phyloP scores from a whole-genome alignment of 2,797 vertebrate species.

The Chaunax sp. region DNA sequence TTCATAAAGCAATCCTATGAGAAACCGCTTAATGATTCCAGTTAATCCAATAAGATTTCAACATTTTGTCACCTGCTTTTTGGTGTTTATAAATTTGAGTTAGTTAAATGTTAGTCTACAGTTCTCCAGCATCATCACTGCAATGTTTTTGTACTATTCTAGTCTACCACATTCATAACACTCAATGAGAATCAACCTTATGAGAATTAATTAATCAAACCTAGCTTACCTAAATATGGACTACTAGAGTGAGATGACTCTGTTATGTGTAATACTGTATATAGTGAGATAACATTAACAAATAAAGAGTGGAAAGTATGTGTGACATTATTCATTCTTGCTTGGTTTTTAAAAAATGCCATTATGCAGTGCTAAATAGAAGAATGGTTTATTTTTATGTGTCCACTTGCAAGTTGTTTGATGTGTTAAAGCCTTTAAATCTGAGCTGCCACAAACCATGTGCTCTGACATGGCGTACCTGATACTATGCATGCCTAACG shows the following conservation, averaged over 20 bases:
- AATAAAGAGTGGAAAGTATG: conserved; percentile 23
- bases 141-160: not conserved
- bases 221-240: too few species aligned
- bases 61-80: not conserved
- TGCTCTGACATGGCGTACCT: conserved; percentile 53
- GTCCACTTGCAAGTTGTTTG: too few species aligned
- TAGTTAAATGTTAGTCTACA: too few species aligned
- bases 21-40: conserved; percentile 4
- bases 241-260: too few species aligned
- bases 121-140: not conserved
- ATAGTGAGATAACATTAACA: conserved; percentile 10
- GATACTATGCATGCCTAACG: conserved; percentile 21
- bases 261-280: too few species aligned
- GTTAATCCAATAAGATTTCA: not conserved
- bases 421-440: too few species aligned
- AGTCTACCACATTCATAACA: too few species aligned
- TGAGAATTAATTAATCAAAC: too few species aligned
- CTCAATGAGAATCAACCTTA: too few species aligned
- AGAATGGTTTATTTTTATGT: conserved; percentile 10
- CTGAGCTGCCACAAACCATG: conserved; percentile 71
- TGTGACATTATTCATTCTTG: conserved; percentile 35
- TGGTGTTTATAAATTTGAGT: conserved; percentile 4
- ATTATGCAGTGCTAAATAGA: conserved; percentile 5
- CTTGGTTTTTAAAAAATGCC: too few species aligned
- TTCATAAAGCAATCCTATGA: conserved; percentile 4